Conservation (phyloP, 2,888 invertebrate species). For the Andrena minutula region DNA sequence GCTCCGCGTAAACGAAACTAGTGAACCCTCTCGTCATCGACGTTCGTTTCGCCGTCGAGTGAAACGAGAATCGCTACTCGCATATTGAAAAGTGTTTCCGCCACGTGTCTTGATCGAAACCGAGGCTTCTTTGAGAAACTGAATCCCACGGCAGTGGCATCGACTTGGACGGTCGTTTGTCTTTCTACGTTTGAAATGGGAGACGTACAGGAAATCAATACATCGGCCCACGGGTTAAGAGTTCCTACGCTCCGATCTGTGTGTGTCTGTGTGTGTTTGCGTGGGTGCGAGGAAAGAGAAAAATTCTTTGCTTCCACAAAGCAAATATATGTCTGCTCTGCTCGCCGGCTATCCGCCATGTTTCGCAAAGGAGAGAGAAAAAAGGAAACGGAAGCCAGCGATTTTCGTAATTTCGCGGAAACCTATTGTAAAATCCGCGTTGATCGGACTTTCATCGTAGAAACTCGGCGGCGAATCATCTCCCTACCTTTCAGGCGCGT, state of each 20-base stretch:
- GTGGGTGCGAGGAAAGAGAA: slow-evolving; percentile 38
- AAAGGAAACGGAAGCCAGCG: slow-evolving; percentile 2
- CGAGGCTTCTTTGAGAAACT: slow-evolving; percentile 30
- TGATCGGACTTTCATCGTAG: background rate
- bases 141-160: slow-evolving; percentile 42
- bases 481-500: background rate
- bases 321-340: slow-evolving; percentile 55
- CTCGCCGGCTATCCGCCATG: slow-evolving; percentile 18
- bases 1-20: background rate
- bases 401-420: slow-evolving; percentile 27
- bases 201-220: slow-evolving; percentile 82
- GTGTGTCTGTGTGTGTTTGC: slow-evolving; percentile 38
- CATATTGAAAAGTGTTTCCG: slow-evolving; percentile 20
- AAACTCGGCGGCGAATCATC: slow-evolving; percentile 4
- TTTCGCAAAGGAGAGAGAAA: background rate
- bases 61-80: slow-evolving; percentile 10
- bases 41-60: background rate
- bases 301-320: slow-evolving; percentile 64
- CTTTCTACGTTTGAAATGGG: slow-evolving; percentile 81
- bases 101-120: slow-evolving; percentile 13
- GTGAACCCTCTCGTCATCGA: background rate
- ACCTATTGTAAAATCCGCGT: slow-evolving; percentile 3
- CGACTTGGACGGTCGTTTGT: slow-evolving; percentile 73
- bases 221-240: slow-evolving; percentile 75
- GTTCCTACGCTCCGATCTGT: slow-evolving; percentile 52